These are phyloP conservation scores for Synergus japonicus DNA, from an alignment of 2,888 invertebrate species.

Conservation along the genomic window DNA sequence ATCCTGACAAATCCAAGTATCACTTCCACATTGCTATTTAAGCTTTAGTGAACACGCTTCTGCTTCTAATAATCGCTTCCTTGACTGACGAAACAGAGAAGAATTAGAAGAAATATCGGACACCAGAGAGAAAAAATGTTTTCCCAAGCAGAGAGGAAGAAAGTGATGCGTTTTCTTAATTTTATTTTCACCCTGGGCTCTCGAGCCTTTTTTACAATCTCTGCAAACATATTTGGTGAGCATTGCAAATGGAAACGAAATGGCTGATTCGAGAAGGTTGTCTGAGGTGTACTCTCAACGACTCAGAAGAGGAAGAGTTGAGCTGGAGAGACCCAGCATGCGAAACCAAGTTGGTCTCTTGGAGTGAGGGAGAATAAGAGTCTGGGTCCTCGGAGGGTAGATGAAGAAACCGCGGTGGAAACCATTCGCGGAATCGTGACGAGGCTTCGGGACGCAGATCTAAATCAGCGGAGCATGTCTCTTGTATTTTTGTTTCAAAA, in stretches of 20 bases:
- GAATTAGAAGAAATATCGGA: background rate
- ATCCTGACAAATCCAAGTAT: too few relatives aligned
- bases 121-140: background rate
- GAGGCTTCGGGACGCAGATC: slow-evolving; percentile 52
- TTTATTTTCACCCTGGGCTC: slow-evolving; percentile 41
- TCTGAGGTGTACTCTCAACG: slow-evolving; percentile 26
- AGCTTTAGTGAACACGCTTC: too few relatives aligned
- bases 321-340: slow-evolving; percentile 36
- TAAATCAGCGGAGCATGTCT: slow-evolving; percentile 50
- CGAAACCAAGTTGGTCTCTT: slow-evolving; percentile 39
- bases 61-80: too few relatives aligned
- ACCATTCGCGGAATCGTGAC: slow-evolving; percentile 61
- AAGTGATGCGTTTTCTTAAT: slow-evolving; percentile 33
- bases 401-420: slow-evolving; percentile 37
- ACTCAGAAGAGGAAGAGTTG: slow-evolving; percentile 17
- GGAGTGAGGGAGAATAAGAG: slow-evolving; percentile 21
- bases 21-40: too few relatives aligned
- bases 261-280: slow-evolving; percentile 29
- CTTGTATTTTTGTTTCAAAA: slow-evolving; percentile 40
- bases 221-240: slow-evolving; percentile 39
- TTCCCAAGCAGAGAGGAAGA: background rate
- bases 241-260: slow-evolving; percentile 34
- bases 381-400: slow-evolving; percentile 7
- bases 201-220: slow-evolving; percentile 45
- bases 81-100: background rate